phyloP scores from a whole-genome alignment of 1,140 invertebrate species.

The Vanessa atalanta region DNA sequence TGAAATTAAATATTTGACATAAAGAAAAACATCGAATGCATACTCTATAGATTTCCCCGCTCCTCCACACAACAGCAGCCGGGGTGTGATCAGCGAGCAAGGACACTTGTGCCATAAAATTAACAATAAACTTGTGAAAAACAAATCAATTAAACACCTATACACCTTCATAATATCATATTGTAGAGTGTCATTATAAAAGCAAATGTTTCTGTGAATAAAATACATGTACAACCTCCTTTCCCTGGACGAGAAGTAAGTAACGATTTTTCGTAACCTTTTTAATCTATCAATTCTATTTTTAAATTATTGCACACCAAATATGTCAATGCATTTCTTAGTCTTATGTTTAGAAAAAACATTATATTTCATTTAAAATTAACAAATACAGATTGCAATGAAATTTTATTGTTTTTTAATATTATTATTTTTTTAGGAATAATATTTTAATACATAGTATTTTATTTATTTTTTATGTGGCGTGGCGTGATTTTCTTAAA shows the following conservation, averaged over 20 bases:
- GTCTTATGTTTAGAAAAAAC: no score
- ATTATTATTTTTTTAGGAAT: background rate
- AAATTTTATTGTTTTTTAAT: background rate
- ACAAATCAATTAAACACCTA: constrained; percentile 28
- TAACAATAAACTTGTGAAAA: constrained; percentile 56
- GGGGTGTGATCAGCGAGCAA: constrained; percentile 69
- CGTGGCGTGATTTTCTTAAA: background rate
- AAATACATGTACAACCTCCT: constrained; percentile 18
- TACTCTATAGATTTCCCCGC: constrained; percentile 49
- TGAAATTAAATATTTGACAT: background rate
- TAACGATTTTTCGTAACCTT: constrained; percentile 55
- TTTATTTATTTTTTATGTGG: background rate
- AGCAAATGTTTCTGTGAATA: constrained; percentile 34
- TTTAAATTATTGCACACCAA: constrained; percentile 8
- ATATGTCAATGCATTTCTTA: no score
- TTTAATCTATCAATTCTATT: constrained; percentile 15
- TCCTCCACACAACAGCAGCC: constrained; percentile 63
- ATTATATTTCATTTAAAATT: no score
- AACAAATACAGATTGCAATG: background rate
- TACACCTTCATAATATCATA: constrained; percentile 4
- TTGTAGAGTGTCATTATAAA: constrained; percentile 14
- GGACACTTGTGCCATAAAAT: constrained; percentile 61
- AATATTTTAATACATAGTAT: background rate
- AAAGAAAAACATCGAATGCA: constrained; percentile 13
- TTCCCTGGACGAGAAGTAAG: constrained; percentile 34